Percentiles rank a stretch among this genome's conserved stretches.
Conservation (phyloP, 2,113 vertebrate genomes). For the Columba livia region DNA sequence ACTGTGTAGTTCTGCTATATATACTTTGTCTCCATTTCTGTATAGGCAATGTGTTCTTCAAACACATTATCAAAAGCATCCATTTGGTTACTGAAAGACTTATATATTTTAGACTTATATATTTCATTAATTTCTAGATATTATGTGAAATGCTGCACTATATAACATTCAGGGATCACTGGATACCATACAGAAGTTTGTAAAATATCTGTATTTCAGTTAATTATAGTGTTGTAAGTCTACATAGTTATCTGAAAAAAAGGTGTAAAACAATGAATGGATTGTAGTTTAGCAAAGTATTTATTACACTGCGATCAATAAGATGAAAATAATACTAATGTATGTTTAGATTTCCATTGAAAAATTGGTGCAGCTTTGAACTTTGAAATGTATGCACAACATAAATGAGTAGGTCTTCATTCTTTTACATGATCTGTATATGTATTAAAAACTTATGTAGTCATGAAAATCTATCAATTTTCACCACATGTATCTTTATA, state of each 20-base stretch:
- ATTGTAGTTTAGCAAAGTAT: background rate
- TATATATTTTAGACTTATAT: background rate
- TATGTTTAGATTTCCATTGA: background rate
- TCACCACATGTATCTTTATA: background rate
- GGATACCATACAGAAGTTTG: background rate
- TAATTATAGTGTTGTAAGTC: background rate
- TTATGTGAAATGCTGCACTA: background rate
- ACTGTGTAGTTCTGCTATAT: background rate
- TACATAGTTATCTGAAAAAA: background rate
- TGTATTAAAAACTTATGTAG: background rate
- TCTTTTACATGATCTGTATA: background rate
- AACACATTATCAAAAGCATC: background rate
- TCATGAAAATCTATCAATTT: background rate
- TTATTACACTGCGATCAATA: background rate
- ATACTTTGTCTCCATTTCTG: background rate
- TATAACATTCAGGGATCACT: background rate
- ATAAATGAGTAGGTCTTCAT: background rate
- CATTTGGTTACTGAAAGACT: background rate
- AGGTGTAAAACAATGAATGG: background rate
- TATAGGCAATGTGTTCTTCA: background rate
- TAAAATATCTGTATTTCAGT: background rate
- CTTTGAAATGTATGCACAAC: background rate
- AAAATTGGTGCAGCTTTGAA: background rate
- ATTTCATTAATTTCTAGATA: background rate
- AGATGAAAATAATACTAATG: background rate